Evolutionary conservation across 2,888 invertebrate genomes (phyloP).

Genomic region (Trichogramma evanescens): DNA sequence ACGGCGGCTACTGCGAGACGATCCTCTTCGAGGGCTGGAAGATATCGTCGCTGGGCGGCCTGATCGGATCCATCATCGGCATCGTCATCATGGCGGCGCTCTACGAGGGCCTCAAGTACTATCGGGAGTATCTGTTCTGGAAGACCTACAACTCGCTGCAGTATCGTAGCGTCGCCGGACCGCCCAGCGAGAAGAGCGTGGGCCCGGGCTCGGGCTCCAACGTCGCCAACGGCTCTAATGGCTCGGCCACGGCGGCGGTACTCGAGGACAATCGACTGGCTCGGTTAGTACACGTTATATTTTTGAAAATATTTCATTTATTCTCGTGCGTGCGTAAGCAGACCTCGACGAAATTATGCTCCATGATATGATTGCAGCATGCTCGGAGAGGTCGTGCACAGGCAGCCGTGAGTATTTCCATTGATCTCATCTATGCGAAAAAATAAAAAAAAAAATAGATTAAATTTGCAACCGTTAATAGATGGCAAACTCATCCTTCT

Average conservation of each 20-base stretch:
- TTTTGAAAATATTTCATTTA: not conserved
- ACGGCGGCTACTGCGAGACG: conserved; percentile 69
- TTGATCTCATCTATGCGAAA: not conserved
- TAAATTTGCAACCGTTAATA: too few species aligned
- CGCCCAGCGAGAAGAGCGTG: conserved; percentile 57
- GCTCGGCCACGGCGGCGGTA: too few species aligned
- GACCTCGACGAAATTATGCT: conserved; percentile 22
- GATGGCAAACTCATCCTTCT: too few species aligned
- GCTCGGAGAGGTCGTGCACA: conserved; percentile 66
- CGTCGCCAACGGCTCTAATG: too few species aligned
- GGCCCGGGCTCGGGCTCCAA: conserved; percentile 27
- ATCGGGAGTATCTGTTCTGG: conserved; percentile 68
- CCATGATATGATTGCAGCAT: conserved; percentile 49
- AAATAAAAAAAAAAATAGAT: not conserved
- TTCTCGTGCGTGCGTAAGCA: too few species aligned
- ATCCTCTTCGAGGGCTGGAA: conserved; percentile 80
- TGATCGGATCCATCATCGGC: conserved; percentile 84
- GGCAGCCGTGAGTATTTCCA: conserved; percentile 60
- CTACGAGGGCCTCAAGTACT: conserved; percentile 94
- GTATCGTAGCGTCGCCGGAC: conserved; percentile 77
- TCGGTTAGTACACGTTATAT: conserved; percentile 57
- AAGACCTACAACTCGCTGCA: conserved; percentile 78
- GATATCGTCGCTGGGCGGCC: conserved; percentile 64
- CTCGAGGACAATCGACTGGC: conserved; percentile 65
- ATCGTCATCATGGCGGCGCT: conserved; percentile 87